These are phyloP conservation scores for Pseudococcus longispinus DNA, from an alignment of 2,888 invertebrate genomes.

Conservation along the genomic window DNA sequence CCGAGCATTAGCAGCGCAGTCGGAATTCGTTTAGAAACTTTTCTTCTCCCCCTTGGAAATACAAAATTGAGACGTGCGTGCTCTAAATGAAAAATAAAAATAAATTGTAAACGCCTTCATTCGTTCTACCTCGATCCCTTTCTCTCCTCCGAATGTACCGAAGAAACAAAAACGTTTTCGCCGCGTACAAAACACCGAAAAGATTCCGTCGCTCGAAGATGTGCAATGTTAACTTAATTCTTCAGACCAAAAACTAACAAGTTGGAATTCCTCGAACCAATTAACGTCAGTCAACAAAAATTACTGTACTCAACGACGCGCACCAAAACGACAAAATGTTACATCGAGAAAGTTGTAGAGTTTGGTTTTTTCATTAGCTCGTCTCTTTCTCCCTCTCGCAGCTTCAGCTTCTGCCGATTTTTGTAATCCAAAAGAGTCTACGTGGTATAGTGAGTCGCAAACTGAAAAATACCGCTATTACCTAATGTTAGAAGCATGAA, in stretches of 20 bases:
- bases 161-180: conserved; percentile 13
- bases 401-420: background rate
- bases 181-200: conserved; percentile 23
- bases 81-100: conserved; percentile 43
- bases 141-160: background rate
- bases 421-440: background rate
- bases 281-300: conserved; percentile 46
- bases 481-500: no score
- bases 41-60: conserved; percentile 11
- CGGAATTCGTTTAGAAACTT: conserved; percentile 39
- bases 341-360: background rate
- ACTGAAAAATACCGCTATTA: no score
- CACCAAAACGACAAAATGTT: conserved; percentile 3
- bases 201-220: background rate
- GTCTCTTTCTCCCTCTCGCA: background rate
- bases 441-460: no score
- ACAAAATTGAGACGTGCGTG: conserved; percentile 43
- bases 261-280: conserved; percentile 37
- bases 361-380: conserved; percentile 23
- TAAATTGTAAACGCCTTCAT: conserved; percentile 27
- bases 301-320: conserved; percentile 23
- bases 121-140: background rate
- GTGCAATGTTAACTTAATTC: conserved; percentile 41
- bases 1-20: conserved; percentile 14
- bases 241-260: conserved; percentile 30